Evolutionary conservation across 1,140 invertebrate species (phyloP), one percentile per base, ranked within the genome.

Genomic region (Diorhabda carinulata): DNA sequence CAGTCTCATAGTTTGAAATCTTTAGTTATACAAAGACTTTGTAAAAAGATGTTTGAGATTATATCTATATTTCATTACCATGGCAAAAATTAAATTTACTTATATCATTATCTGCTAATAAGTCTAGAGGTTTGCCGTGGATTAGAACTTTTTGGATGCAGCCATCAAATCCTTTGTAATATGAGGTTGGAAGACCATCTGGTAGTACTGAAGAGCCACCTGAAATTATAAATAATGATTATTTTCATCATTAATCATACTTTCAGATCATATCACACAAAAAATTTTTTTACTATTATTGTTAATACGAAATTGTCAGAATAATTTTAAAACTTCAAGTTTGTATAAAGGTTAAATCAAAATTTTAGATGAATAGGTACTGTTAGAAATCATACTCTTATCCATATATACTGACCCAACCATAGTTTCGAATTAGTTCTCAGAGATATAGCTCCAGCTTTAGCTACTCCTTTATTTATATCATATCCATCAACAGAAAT

Each of bases 341-440:
- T 25, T 25, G 25, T 25, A 1, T 25, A 25, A 25, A 25, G 25
- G 25, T 25, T 25, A 25, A 25, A 25, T 25, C 0, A 25, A 25
- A 25, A 25, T 25, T 25, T 25, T 25, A 0, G 1, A 0, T 25
- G 25, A 25, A 25, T 25, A 25, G 25, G 25, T 25, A 25, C 25
- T 25, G 25, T 25, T 25, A 25, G 25, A 25, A 25, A 25, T 25
- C 25, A 25, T 25, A 25, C 25, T 25, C 25, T 25, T 25, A 25
- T 1, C 25, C 25, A 25, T 25, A 25, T 25, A 25, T 45, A 43
- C 77, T 77, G 79, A 89, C 91, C 91, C 74, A 94, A 89, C 90
- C 90, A 93, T 63, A 92, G 78, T 72, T 87, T 86, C 40, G 90
- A 89, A 81, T 92, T 90, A 6, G 90, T 89, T 76, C 90, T 89